Conservation (phyloP, 35 echinoderm and acorn worm species). For the Acanthaster planci region DNA sequence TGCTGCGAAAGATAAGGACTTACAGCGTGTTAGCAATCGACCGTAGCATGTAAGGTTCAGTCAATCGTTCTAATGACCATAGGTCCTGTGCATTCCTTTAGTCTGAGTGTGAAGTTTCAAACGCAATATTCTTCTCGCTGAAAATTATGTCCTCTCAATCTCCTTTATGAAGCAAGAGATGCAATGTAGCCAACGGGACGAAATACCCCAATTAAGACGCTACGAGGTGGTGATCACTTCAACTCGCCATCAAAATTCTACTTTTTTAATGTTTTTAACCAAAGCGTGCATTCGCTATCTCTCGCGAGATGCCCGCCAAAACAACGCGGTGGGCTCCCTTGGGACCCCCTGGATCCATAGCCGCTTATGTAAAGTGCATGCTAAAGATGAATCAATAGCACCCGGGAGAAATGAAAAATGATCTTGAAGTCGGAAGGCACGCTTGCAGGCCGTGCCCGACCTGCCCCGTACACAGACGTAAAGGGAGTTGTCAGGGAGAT, state of each 20-base stretch:
- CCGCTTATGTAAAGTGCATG: constrained; percentile 15
- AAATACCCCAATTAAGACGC: not conserved
- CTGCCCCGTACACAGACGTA: not conserved
- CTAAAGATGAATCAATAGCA: constrained; percentile 23
- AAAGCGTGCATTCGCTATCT: not conserved
- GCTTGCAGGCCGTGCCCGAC: not conserved
- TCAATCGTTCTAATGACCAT: not conserved
- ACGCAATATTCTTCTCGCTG: too few species aligned
- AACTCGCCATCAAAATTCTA: not conserved
- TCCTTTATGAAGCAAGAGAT: too few species aligned
- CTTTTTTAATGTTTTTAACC: not conserved
- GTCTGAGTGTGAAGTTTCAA: not conserved
- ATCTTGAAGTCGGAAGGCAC: not conserved
- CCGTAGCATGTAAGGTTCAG: too few species aligned
- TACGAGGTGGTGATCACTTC: not conserved
- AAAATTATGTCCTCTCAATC: too few species aligned
- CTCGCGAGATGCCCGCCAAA: not conserved
- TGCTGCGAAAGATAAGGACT: too few species aligned
- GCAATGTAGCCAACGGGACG: not conserved
- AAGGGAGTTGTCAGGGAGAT: not conserved
- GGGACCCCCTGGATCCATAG: not conserved
- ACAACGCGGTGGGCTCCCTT: not conserved
- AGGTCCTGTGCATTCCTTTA: not conserved
- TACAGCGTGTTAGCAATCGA: too few species aligned
- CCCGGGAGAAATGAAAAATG: constrained; percentile 31